These are phyloP conservation scores for Lateolabrax maculatus DNA, from an alignment of 2,797 vertebrate species.

Conservation along the genomic window DNA sequence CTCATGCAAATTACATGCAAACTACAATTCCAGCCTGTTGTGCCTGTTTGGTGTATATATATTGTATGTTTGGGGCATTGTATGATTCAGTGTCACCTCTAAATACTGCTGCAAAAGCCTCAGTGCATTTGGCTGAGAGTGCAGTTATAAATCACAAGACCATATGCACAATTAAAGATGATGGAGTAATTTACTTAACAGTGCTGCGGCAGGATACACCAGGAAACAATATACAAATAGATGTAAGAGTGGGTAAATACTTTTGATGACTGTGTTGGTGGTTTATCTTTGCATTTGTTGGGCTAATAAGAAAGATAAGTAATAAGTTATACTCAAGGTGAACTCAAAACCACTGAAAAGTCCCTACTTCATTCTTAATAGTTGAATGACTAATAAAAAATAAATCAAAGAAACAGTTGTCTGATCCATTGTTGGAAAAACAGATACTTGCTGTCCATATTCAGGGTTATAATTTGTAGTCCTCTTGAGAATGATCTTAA, in stretches of 20 bases:
- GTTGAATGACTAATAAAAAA: conserved; percentile 2
- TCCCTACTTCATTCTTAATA: not conserved
- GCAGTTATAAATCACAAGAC: conserved; percentile 41
- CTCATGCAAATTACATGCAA: conserved; percentile 14
- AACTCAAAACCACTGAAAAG: not conserved
- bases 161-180: conserved; percentile 49
- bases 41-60: not conserved
- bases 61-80: not conserved
- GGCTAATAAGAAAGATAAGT: conserved; percentile 9
- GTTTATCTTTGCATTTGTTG: not conserved
- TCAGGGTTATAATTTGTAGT: conserved; percentile 16
- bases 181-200: conserved; percentile 7
- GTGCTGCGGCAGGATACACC: not conserved
- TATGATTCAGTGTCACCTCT: conserved; percentile 12
- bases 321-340: too few relatives aligned
- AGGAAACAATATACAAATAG: not conserved
- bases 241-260: not conserved
- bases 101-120: not conserved
- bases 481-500: conserved; percentile 3
- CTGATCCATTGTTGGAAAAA: conserved; percentile 6
- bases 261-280: not conserved
- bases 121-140: not conserved
- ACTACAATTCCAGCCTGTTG: not conserved
- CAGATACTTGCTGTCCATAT: conserved; percentile 7
- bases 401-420: conserved; percentile 15